Percentiles rank a stretch among this genome's conserved stretches.
Conservation (phyloP, 2,113 vertebrate genomes). For the Pseudorasbora parva region DNA sequence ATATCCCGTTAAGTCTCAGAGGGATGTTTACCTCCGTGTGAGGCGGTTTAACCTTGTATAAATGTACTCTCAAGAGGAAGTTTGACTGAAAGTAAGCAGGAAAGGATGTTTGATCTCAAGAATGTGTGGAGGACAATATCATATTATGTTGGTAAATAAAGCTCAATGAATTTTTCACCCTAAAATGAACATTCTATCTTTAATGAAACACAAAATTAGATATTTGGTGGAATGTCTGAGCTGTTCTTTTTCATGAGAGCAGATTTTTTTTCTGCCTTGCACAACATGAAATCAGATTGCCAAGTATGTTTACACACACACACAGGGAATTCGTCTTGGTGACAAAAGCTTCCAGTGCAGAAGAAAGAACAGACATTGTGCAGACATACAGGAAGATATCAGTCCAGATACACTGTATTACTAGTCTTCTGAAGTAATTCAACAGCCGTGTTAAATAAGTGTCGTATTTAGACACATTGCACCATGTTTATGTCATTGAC, state of each 20-base stretch:
- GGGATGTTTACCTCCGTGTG: slow-evolving; percentile 1
- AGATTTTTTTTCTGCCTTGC: neutral
- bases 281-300: too few relatives aligned
- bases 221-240: neutral
- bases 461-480: neutral
- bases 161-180: neutral
- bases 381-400: neutral
- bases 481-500: neutral
- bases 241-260: neutral
- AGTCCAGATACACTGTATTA: neutral
- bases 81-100: slow-evolving; percentile 9
- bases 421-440: neutral
- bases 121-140: slow-evolving; percentile 21
- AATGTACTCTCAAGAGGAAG: slow-evolving; percentile 25
- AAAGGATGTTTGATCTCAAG: slow-evolving; percentile 24
- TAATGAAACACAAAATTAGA: neutral
- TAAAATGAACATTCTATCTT: neutral
- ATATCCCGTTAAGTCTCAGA: neutral
- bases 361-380: too few relatives aligned
- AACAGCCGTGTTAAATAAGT: neutral
- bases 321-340: too few relatives aligned
- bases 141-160: slow-evolving; percentile 25
- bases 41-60: slow-evolving; percentile 32
- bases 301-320: too few relatives aligned
- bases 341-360: too few relatives aligned